Base-by-base conservation (phyloP, 2,113 vertebrate species). In the Callorhinus ursinus region DNA sequence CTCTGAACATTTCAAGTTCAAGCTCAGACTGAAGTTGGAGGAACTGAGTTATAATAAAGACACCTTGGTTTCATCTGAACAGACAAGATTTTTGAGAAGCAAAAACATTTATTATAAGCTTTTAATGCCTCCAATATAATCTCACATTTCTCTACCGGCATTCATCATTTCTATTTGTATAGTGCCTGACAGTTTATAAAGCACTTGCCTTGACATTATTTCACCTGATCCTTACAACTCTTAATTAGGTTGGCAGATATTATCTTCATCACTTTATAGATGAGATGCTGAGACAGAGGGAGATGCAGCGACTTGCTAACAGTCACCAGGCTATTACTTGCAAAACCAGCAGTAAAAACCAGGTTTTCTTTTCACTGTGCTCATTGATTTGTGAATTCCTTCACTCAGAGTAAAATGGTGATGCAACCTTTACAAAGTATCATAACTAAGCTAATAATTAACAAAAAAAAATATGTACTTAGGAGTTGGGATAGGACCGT, bases 61-160 rank as follows among this genome's bases (percentile, higher is more conserved):
- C 57, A 94, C 21, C 24, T 72, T 39, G 49, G 76, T 67, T 92
- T 94, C 42, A 21, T 95, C 69, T 88, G 59, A 97, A 86, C 33
- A 96, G 76, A 93, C 55, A 71, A 88, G 88, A 87, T 51, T 96
- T 92, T 69, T 59, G 46, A 96, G 59, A 96, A 76, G 7, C 16
- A 22, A 86, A 93, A 63, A 55, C 92, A 79, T 77, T 93, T 96
- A 88, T 88, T 82, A 71, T 93, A 95, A 96, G 87, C 80, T 80
- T 96, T 85, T 96, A 96, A 97, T 96, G 84, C 80, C 90, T 83
- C 69, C n/a, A 65, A 57, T 59, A 88, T 94, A 95, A 93, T 96
- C 90, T 81, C 88, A 55, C 15, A 86, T n/a, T 59, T 22, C 83
- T 97, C 63, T 55, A 74, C 53, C 65, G 86, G 86, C 69, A 97